A percentile compares a stretch with the other conserved stretches of the same genome.
These are phyloP conservation scores for Kryphioiulus occultus DNA, from an alignment of 2,888 invertebrate genomes.

Conservation along the genomic window DNA sequence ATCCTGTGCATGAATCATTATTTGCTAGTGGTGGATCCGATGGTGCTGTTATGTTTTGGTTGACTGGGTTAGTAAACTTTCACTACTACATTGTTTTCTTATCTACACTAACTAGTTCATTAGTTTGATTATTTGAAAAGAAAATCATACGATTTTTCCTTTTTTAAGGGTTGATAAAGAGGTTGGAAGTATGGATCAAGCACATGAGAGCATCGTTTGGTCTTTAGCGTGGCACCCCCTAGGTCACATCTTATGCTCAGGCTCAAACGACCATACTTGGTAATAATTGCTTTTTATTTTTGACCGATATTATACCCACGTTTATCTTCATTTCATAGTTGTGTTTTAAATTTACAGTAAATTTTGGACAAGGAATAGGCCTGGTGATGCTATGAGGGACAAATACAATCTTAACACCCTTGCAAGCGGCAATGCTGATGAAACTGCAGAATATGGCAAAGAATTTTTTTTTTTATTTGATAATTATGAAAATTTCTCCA, in stretches of 20 bases:
- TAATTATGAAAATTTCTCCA: not conserved
- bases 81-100: constrained; percentile 30
- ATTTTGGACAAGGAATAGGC: constrained; percentile 99
- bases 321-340: no score
- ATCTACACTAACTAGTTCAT: no score
- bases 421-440: constrained; percentile 71
- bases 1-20: constrained; percentile 95
- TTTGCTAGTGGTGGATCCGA: constrained; percentile 99
- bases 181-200: constrained; percentile 96
- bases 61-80: constrained; percentile 79
- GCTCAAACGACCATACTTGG: constrained; percentile 96
- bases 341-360: constrained; percentile 66
- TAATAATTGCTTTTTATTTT: constrained; percentile 60
- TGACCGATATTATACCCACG: constrained; percentile 72
- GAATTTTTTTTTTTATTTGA: not conserved
- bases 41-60: constrained; percentile 98
- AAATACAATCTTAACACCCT: constrained; percentile 95
- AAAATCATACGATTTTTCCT: not conserved
- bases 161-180: constrained; percentile 92
- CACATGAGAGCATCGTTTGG: constrained; percentile 99
- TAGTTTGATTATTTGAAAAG: no score
- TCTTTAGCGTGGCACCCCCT: constrained; percentile 99
- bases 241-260: constrained; percentile 97
- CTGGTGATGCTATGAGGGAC: constrained; percentile 97
- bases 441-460: constrained; percentile 58